A percentile compares a stretch with the other conserved stretches of the same genome.
Evolutionary conservation across 2,888 invertebrate genomes (phyloP).

Genomic region (Labia minor): DNA sequence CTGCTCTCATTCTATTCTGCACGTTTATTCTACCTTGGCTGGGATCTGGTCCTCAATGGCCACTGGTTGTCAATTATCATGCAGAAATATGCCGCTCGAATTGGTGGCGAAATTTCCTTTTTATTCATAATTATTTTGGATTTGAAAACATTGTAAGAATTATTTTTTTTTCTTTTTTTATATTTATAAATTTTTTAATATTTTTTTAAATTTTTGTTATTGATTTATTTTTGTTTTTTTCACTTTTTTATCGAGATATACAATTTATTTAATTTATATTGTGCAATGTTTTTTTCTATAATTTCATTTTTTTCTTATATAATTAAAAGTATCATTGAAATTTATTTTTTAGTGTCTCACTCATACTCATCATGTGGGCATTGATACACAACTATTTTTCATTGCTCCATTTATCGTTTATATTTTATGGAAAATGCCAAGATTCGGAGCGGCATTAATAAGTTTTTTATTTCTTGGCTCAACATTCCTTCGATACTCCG

Average conservation of each 20-base stretch:
- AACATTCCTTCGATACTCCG: slow-evolving; percentile 49
- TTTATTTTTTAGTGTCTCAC: slow-evolving; percentile 48
- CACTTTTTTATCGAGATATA: too few species aligned
- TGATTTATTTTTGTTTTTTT: background rate
- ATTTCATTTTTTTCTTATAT: too few species aligned
- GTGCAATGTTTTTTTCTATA: too few species aligned
- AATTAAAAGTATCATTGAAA: too few species aligned
- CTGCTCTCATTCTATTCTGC: slow-evolving; percentile 53
- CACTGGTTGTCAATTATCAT: slow-evolving; percentile 54
- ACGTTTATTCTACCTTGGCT: slow-evolving; percentile 52
- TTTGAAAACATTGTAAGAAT: slow-evolving; percentile 54
- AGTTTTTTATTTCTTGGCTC: slow-evolving; percentile 42
- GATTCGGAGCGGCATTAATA: slow-evolving; percentile 40
- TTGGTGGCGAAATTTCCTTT: slow-evolving; percentile 60
- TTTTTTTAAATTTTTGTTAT: background rate
- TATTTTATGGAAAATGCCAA: slow-evolving; percentile 50
- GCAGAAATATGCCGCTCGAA: slow-evolving; percentile 54
- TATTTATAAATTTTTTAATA: background rate
- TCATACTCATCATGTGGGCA: slow-evolving; percentile 60
- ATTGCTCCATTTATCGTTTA: slow-evolving; percentile 49
- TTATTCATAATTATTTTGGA: slow-evolving; percentile 62
- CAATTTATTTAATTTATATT: background rate
- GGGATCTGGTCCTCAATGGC: slow-evolving; percentile 58
- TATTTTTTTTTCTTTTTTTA: background rate
- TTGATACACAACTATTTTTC: slow-evolving; percentile 56